A percentile compares a stretch with the other conserved stretches of the same genome.
phyloP scores from a whole-genome alignment of 1,140 invertebrate genomes.

The Agrypnia vestita region DNA sequence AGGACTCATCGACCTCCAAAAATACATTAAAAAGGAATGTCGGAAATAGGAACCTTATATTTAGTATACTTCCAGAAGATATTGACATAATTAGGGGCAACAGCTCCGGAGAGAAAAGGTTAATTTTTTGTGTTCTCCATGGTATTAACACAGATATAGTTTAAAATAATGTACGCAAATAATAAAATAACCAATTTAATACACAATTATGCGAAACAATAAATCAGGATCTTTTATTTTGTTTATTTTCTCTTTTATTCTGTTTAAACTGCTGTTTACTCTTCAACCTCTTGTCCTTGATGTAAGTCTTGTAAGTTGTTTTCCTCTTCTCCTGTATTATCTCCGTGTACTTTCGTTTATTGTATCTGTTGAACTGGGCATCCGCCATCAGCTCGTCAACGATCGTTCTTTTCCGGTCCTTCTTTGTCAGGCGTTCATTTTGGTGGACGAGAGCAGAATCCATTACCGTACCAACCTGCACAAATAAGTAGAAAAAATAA shows the following conservation, averaged over 20 bases:
- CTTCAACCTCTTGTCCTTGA: constrained; percentile 70
- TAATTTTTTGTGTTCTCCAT: no score
- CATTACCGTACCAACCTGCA: constrained; percentile 82
- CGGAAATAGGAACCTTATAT: no score
- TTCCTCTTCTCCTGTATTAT: constrained; percentile 83
- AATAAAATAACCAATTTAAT: no score
- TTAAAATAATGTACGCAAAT: no score
- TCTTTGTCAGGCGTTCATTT: constrained; percentile 85
- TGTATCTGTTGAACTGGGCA: constrained; percentile 89
- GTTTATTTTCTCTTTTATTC: constrained; percentile 63
- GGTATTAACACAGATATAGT: no score
- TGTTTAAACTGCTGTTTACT: constrained; percentile 68
- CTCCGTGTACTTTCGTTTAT: constrained; percentile 88
- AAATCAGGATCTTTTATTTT: constrained; percentile 17
- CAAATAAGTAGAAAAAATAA: constrained; percentile 62
- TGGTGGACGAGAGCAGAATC: constrained; percentile 84
- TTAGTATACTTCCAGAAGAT: no score
- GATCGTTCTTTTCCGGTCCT: constrained; percentile 89
- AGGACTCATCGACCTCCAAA: no score
- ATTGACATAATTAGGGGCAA: no score
- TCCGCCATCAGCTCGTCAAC: constrained; percentile 94
- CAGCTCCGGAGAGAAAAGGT: no score
- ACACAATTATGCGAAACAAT: no score
- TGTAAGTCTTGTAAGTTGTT: constrained; percentile 70
- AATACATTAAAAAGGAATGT: no score